A percentile compares a stretch with the other conserved stretches of the same genome.
Conservation (phyloP, 1,140 invertebrate genomes). For the Hydropsyche tenuis region DNA sequence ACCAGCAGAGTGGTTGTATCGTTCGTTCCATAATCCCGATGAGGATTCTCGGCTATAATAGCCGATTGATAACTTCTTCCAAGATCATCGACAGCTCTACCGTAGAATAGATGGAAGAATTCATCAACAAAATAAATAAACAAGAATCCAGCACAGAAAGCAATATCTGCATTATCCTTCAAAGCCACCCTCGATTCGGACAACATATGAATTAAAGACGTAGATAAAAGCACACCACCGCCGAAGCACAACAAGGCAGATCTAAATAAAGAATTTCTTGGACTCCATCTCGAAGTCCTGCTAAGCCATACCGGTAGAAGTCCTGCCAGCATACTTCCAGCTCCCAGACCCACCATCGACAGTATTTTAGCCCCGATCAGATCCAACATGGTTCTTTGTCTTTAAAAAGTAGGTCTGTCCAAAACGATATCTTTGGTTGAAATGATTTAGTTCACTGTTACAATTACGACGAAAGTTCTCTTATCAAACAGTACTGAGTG, state of each 20-base stretch:
- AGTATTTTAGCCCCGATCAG: conserved; percentile 65
- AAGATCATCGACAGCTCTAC: conserved; percentile 51
- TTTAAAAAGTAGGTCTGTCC: neutral
- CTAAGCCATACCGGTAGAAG: conserved; percentile 68
- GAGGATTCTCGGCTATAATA: neutral
- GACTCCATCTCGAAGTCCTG: conserved; percentile 60
- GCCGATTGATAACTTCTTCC: neutral
- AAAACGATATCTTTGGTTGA: neutral
- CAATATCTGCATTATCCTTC: conserved; percentile 69
- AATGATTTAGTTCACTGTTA: too few relatives aligned
- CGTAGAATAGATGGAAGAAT: conserved; percentile 70
- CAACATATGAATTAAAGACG: conserved; percentile 81
- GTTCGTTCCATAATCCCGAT: conserved; percentile 33
- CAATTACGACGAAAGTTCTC: neutral
- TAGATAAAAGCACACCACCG: conserved; percentile 83
- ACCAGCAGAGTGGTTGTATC: conserved; percentile 11
- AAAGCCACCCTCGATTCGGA: conserved; percentile 74
- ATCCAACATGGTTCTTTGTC: conserved; percentile 54
- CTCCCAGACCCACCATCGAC: conserved; percentile 71
- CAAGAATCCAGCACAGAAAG: conserved; percentile 80
- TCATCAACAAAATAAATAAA: conserved; percentile 82
- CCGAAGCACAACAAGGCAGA: conserved; percentile 80
- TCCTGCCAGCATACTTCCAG: conserved; percentile 72
- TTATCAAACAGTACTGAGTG: neutral
- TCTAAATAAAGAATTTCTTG: conserved; percentile 65